Evolutionary conservation across 2,797 vertebrate genomes (phyloP), one percentile per base, ranked within the genome.

Genomic region (Danio albolineatus): DNA sequence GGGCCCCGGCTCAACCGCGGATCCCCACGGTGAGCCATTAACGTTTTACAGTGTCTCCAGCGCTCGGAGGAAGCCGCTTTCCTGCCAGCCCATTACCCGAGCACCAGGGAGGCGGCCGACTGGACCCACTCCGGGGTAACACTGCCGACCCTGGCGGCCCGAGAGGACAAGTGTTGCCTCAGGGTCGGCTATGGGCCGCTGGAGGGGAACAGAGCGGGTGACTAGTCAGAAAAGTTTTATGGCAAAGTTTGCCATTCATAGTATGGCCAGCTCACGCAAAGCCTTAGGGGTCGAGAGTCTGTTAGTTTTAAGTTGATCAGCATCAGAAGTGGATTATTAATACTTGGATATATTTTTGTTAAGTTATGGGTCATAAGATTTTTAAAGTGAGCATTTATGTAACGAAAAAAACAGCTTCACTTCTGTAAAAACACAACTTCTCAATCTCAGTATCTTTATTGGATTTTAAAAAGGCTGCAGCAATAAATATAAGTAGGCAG

Each of bases 21-120:
- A 84, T 86, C 82, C 85, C 85, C 70, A 82, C 62, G 43, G 84
- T 88, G 81, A 85, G 84, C 82, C 80, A 86, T 88, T 88, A 88
- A 86, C 74, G 79, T 84, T 88, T 84, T 85, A 85, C 86, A 84
- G 82, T 86, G 82, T 86, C 82, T 85, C 77, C 75, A 85, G 70
- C 41, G 71, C 84, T 85, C 51, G 80, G 74, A 85, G 83, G 82
- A 67, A 84, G 84, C 79, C 79, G 62, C 74, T 80, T 82, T 79
- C 85, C 77, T 78, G 82, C 82, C 84, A 88, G 79, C 53, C 84
- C 87, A 88, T 88, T 88, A 88, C 85, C 81, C 73, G 56, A 83
- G 81, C 85, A 83, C 83, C 82, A 62, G 78, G 79, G 78, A 85
- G 84, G 81, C 82, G 46, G 76, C 62, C 57, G 57, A 71, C 79